phyloP scores from a whole-genome alignment of 2,113 vertebrate genomes.

The Carettochelys insculpta region DNA sequence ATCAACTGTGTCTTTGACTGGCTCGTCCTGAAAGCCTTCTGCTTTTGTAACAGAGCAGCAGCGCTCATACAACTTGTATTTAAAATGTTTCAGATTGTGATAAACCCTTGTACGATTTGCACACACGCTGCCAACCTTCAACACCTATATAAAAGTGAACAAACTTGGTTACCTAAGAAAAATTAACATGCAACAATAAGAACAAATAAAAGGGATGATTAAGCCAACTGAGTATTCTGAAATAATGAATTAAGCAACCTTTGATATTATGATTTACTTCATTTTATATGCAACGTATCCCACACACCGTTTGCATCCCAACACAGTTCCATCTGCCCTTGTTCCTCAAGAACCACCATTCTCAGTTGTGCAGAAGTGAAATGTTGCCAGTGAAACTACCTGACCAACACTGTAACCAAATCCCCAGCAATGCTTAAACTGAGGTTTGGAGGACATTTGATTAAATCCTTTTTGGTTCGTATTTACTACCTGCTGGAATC shows the following conservation, averaged over 20 bases:
- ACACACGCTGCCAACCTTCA: conserved; percentile 80
- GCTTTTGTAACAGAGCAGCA: conserved; percentile 67
- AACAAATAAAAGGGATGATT: background rate
- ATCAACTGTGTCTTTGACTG: conserved; percentile 81
- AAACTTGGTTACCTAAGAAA: background rate
- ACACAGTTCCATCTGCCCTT: background rate
- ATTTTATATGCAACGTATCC: background rate
- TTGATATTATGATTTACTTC: background rate
- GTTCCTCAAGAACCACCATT: background rate
- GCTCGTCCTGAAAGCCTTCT: conserved; percentile 66
- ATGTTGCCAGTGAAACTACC: background rate
- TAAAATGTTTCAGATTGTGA: conserved; percentile 86
- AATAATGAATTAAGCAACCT: background rate
- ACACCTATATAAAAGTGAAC: conserved; percentile 70
- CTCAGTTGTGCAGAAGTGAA: background rate
- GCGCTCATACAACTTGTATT: conserved; percentile 81
- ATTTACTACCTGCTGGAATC: background rate
- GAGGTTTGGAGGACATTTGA: background rate
- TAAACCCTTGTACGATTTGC: conserved; percentile 82
- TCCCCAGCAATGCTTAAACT: background rate
- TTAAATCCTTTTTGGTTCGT: conserved; percentile 18
- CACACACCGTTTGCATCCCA: background rate
- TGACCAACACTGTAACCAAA: conserved; percentile 1
- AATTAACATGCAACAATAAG: background rate
- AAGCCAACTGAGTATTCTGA: background rate